Evolutionary conservation across 2,113 vertebrate species (phyloP), one percentile per base, ranked within the genome.

Genomic region (Microtus richardsoni): DNA sequence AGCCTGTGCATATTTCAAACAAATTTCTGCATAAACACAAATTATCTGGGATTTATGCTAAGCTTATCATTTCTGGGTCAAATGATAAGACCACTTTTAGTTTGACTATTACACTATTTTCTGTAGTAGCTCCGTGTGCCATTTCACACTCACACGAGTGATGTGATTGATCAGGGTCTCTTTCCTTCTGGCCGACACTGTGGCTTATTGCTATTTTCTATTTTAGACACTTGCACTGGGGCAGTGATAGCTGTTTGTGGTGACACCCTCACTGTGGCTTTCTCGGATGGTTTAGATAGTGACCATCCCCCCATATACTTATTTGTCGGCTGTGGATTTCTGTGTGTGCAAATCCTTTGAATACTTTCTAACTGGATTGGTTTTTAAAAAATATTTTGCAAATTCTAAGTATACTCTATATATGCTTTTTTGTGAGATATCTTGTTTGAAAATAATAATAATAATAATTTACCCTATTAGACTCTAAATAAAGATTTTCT

Each of bases 361-460:
- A 28, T 22, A 54, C 47, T 91, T 89, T 41, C 62, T 86, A 79
- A 74, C 0, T 74, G n/a, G 28, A 78, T 28, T 89, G 9, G 4
- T 68, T 33, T 88, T 82, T 60, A 30, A 90, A 41, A 12, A 44
- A 62, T 19, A 6, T 64, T 89, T 93, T 54, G 22, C 33, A 62
- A 88, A 19, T 80, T 82, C 30, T 36, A 79, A 71, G 10, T 24
- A 78, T 87, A 77, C 13, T 82, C 12, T 39, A 88, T n/a, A 73
- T 39, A 79, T 0, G 13, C 2, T 80, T 33, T 30, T 52, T 85
- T 91, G 73, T 83, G 7, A 68, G 33, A 49, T 14, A 41, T 2
- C 10, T 77, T n/a, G 33, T 77, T 91, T 85, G 66, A 24, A 96
- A 95, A 94, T 80, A 71, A 85, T 86, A 52, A 49, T 49, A 54